These are phyloP conservation scores for Drosophila rellima DNA, from an alignment of 2,888 invertebrate genomes.

Conservation along the genomic window DNA sequence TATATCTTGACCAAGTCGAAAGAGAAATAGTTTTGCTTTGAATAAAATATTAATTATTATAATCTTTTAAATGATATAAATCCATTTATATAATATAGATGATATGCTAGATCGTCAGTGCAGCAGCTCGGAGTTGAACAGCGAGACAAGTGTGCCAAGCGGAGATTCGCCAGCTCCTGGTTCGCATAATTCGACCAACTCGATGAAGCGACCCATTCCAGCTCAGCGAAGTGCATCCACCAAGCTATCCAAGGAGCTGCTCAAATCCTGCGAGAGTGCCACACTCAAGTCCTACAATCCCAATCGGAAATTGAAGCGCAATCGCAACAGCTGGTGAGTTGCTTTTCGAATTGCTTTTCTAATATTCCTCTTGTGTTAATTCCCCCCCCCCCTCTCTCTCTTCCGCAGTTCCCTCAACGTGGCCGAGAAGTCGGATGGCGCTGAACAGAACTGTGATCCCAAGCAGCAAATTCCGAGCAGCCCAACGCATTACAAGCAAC, in stretches of 20 bases:
- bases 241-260: constrained; percentile 72
- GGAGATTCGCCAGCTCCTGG: constrained; percentile 68
- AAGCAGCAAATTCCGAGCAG: constrained; percentile 89
- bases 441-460: constrained; percentile 81
- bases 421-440: constrained; percentile 61
- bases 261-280: constrained; percentile 76
- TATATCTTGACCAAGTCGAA: too few relatives aligned
- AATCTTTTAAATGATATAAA: too few relatives aligned
- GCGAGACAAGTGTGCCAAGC: constrained; percentile 75
- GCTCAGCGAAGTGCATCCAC: constrained; percentile 73
- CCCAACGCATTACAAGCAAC: constrained; percentile 95
- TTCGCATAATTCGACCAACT: constrained; percentile 56
- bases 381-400: not conserved
- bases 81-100: too few relatives aligned
- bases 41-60: too few relatives aligned
- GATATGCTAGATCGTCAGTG: constrained; percentile 80
- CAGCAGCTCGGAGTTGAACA: constrained; percentile 73
- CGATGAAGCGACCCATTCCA: constrained; percentile 81
- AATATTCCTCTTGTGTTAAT: too few relatives aligned
- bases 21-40: too few relatives aligned
- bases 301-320: constrained; percentile 84
- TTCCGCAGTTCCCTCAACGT: constrained; percentile 62
- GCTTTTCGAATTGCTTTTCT: rapidly evolving
- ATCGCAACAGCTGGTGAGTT: constrained; percentile 84
- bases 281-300: constrained; percentile 85